Conservation (phyloP, 2,797 vertebrate species). For the Coreius guichenoti region DNA sequence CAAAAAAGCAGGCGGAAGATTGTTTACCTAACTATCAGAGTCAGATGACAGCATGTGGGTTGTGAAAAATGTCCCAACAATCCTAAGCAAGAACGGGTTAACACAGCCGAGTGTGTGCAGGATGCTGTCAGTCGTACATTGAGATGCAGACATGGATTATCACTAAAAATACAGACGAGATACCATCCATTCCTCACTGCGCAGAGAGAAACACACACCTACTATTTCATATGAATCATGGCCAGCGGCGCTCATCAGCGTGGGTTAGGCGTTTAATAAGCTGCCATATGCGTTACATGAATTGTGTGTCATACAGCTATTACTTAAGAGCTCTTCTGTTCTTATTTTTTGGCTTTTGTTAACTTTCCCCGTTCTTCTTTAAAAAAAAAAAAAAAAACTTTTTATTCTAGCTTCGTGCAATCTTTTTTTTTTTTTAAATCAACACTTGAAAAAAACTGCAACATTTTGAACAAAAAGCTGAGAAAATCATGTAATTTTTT, state of each 20-base stretch:
- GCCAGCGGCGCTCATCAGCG: conserved; percentile 6
- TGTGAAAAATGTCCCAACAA: not conserved
- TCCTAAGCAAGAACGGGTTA: not conserved
- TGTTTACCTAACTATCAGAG: not conserved
- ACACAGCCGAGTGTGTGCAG: not conserved
- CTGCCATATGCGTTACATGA: conserved; percentile 14
- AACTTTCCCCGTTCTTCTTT: not conserved
- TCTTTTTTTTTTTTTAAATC: no score
- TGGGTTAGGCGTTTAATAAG: conserved; percentile 26
- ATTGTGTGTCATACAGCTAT: conserved; percentile 12
- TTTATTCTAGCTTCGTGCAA: no score
- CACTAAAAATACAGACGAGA: conserved; percentile 25
- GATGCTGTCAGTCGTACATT: not conserved
- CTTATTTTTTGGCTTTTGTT: not conserved
- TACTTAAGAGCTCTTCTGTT: conserved; percentile 11
- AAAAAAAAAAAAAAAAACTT: no score
- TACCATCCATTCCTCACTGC: not conserved
- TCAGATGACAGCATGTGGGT: not conserved
- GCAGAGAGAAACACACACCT: conserved; percentile 26
- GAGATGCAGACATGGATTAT: conserved; percentile 26
- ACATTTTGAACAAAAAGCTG: no score
- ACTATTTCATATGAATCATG: conserved; percentile 26
- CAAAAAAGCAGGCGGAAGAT: not conserved
- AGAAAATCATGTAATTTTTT: no score
- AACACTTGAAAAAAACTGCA: no score